phyloP scores from a whole-genome alignment of 2,113 vertebrate species.

The Alethe diademata region DNA sequence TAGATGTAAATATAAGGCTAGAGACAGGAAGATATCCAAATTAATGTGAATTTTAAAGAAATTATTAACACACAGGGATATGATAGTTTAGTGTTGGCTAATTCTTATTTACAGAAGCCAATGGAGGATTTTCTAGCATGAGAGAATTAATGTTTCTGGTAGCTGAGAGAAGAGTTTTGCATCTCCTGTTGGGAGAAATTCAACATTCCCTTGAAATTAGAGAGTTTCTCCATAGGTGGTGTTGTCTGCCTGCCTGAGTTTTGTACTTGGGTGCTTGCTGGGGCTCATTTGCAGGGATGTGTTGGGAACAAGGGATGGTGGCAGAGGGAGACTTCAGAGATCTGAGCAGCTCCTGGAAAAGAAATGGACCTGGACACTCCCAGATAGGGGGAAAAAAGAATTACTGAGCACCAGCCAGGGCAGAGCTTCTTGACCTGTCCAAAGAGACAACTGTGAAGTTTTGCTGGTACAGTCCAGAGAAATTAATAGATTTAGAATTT shows the following conservation, averaged over 20 bases:
- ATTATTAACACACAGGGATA: not conserved
- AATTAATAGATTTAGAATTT: not conserved
- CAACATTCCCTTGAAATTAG: not conserved
- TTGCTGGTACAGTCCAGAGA: not conserved
- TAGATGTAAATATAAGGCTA: not conserved
- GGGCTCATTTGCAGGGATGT: not conserved
- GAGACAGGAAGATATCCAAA: not conserved
- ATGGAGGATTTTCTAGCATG: not conserved
- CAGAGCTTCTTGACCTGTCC: not conserved
- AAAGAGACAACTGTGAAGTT: not conserved
- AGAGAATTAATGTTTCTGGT: not conserved
- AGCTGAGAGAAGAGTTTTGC: not conserved
- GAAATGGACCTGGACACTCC: not conserved
- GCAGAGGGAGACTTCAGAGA: not conserved
- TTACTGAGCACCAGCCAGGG: not conserved
- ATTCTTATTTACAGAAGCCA: not conserved
- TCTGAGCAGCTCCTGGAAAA: not conserved
- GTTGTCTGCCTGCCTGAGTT: not conserved
- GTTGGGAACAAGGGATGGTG: not conserved
- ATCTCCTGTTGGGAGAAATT: not conserved
- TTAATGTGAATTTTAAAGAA: not conserved
- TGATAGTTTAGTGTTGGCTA: not conserved
- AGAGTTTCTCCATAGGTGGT: not conserved
- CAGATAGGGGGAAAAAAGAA: not conserved
- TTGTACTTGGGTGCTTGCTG: not conserved